These are phyloP conservation scores for Harpagoxenus sublaevis DNA, from an alignment of 2,888 invertebrate species.

Conservation along the genomic window DNA sequence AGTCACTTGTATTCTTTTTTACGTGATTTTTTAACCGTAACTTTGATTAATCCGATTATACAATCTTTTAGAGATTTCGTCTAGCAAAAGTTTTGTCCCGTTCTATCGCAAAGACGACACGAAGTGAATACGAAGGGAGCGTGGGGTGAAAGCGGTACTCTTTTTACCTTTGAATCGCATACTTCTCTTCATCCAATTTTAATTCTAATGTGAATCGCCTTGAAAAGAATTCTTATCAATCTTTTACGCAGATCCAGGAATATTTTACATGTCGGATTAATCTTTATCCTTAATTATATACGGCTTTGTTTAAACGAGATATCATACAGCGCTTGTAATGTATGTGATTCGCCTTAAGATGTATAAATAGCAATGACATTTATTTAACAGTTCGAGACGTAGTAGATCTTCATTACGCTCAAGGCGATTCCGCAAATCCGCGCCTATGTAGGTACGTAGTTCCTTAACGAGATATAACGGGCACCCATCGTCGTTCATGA, in stretches of 20 bases:
- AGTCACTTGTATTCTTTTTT: neutral
- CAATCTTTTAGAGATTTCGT: conserved; percentile 78
- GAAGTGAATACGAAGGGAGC: conserved; percentile 22
- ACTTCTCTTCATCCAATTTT: neutral
- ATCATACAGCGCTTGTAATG: neutral
- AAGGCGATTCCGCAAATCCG: conserved; percentile 63
- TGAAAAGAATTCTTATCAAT: neutral
- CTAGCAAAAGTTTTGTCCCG: conserved; percentile 80
- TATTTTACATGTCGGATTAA: neutral
- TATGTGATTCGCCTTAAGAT: neutral
- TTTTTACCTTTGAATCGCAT: conserved; percentile 25
- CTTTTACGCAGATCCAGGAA: neutral
- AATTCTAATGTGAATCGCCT: conserved; percentile 1
- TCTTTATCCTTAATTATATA: neutral
- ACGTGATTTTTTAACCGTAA: conserved; percentile 67
- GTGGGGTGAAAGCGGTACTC: conserved; percentile 5
- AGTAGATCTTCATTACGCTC: conserved; percentile 46
- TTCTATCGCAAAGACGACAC: neutral
- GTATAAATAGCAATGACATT: conserved; percentile 46
- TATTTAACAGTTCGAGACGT: conserved; percentile 27
- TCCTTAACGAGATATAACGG: conserved; percentile 69
- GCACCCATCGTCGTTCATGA: conserved; percentile 63
- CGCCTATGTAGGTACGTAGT: conserved; percentile 60
- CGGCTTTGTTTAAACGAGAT: neutral
- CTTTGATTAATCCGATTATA: conserved; percentile 82